A percentile compares a stretch with the other conserved stretches of the same genome.
phyloP scores from a whole-genome alignment of 1,140 invertebrate genomes.

The Heterodera carotae region DNA sequence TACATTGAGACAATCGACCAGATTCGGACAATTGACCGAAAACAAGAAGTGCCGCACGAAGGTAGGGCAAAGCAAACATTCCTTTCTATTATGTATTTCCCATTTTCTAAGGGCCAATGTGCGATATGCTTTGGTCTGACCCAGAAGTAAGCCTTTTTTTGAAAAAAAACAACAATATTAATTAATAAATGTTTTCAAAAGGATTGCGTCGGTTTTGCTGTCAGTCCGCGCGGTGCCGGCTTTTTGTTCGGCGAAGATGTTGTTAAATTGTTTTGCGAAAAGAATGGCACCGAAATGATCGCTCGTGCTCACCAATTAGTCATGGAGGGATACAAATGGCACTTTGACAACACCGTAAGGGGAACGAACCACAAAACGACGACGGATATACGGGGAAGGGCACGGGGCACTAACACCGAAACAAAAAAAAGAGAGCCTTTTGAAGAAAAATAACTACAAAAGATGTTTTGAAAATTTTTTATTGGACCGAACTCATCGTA shows the following conservation, averaged over 20 bases:
- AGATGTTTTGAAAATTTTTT: too few species aligned
- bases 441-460: too few species aligned
- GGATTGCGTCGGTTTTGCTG: conserved; percentile 75
- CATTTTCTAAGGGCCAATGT: conserved; percentile 77
- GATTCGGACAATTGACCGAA: conserved; percentile 95
- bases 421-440: too few species aligned
- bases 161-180: background rate
- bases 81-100: background rate
- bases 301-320: conserved; percentile 90
- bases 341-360: conserved; percentile 73
- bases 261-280: conserved; percentile 57
- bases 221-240: conserved; percentile 92
- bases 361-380: too few species aligned
- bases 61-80: conserved; percentile 68
- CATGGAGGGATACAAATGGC: conserved; percentile 99
- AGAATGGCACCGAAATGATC: conserved; percentile 98
- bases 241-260: conserved; percentile 98
- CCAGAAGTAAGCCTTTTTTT: conserved; percentile 79
- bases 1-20: conserved; percentile 93
- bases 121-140: conserved; percentile 98
- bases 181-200: background rate
- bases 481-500: too few species aligned
- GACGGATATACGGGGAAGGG: too few species aligned
- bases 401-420: background rate
- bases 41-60: conserved; percentile 98